Evolutionary conservation across 2,797 vertebrate genomes (phyloP), one percentile per base, ranked within the genome.

Genomic region (Limosa lapponica): DNA sequence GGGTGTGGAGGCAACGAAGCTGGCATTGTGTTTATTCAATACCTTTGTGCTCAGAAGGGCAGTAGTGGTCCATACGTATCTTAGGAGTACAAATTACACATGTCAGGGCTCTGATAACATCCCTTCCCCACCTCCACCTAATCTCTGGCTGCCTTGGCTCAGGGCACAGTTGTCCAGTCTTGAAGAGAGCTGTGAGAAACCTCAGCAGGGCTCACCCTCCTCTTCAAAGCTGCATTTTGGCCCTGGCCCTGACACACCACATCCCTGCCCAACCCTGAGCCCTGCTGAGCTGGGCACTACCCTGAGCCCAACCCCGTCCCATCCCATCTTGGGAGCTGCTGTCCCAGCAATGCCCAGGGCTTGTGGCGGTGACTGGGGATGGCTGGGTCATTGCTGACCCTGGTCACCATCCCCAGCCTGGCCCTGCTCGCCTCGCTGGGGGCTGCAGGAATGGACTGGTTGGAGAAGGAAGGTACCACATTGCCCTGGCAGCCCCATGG

Each of bases 391-490:
- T 44, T 65, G 32, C 32, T 3, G 2, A 1, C 13, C 3, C 30
- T 34, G 10, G 10, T 66, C 30, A 36, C 16, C 0, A 1, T 70
- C 39, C 22, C 24, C 52, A 79, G 10, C 13, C 17, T 46, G 27
- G 17, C 27, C 43, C 7, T 8, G 27, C 9, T 80, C 1, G 0
- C 32, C 37, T 66, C 2, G 1, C 18, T 61, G 34, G 14, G 22
- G 13, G 2, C 32, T 52, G 32, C 2, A 10, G 73, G 41, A 93
- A 79, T 13, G 27, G 13, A 3, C n/a, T 22, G 24, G 6, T 52
- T 1, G 0, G 11, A 54, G 30, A 52, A 2, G 1, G 8, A 30
- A 6, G 24, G 19, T 22, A 66, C 16, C 1, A 0, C 41, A 32
- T 6, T 1, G 0, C 18, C 27, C 34, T 92, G 58, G 30, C 27